Evolutionary conservation across 2,113 vertebrate species (phyloP).

Genomic region (Toxostoma redivivum): DNA sequence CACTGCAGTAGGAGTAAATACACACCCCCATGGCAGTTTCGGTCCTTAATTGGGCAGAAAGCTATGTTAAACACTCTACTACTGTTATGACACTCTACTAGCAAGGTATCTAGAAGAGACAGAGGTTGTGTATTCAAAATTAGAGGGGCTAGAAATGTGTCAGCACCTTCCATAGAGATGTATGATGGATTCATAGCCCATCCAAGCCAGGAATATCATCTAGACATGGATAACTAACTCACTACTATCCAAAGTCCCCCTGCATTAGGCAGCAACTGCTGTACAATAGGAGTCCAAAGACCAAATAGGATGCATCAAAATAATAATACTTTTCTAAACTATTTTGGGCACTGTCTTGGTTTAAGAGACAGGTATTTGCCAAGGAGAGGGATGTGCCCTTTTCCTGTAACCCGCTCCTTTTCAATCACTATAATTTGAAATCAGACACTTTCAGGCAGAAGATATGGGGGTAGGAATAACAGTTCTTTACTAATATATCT

Average conservation of each 20-base stretch:
- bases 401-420: too few relatives aligned
- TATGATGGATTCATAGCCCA: background rate
- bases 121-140: background rate
- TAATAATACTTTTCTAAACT: background rate
- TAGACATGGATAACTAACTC: accelerated
- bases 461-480: too few relatives aligned
- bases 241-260: background rate
- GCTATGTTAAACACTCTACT: too few relatives aligned
- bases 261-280: background rate
- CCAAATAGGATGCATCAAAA: background rate
- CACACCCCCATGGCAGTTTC: background rate
- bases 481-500: too few relatives aligned
- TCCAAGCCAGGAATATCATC: background rate
- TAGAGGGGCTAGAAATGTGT: background rate
- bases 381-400: too few relatives aligned
- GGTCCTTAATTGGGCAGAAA: too few relatives aligned
- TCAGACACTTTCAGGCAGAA: too few relatives aligned
- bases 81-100: too few relatives aligned
- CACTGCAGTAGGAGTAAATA: background rate
- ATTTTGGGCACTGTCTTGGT: too few relatives aligned
- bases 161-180: background rate
- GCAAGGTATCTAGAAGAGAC: background rate
- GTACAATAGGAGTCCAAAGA: background rate
- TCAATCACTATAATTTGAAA: too few relatives aligned
- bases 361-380: too few relatives aligned